phyloP scores from a whole-genome alignment of 2,797 vertebrate genomes.

The Anguilla obscura region DNA sequence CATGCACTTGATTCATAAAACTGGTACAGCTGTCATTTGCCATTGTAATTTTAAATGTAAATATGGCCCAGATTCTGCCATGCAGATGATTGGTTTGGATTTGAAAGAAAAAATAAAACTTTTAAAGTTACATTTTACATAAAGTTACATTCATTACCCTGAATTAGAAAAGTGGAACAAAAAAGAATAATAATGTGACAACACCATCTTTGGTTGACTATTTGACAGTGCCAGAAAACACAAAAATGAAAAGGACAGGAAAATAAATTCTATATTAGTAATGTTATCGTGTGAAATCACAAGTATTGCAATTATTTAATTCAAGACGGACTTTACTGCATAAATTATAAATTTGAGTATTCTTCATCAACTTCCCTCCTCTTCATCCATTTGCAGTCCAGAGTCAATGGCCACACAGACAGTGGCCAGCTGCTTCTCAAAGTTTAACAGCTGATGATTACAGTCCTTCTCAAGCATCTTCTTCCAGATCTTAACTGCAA shows the following conservation, averaged over 20 bases:
- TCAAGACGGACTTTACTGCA: slow-evolving; percentile 29
- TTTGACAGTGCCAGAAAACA: slow-evolving; percentile 36
- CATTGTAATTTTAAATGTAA: neutral
- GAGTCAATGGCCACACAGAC: slow-evolving; percentile 54
- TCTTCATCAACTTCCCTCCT: slow-evolving; percentile 58
- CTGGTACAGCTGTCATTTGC: neutral
- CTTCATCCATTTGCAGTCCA: slow-evolving; percentile 51
- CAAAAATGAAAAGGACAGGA: slow-evolving; percentile 5
- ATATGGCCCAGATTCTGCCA: neutral
- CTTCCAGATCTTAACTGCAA: slow-evolving; percentile 73
- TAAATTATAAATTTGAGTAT: slow-evolving; percentile 27
- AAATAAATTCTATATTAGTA: neutral
- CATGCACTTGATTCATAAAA: neutral
- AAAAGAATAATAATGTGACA: neutral
- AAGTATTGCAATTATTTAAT: slow-evolving; percentile 35
- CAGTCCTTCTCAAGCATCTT: slow-evolving; percentile 70
- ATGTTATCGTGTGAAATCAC: neutral
- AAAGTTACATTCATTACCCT: neutral
- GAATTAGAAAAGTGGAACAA: neutral
- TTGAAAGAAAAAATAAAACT: neutral
- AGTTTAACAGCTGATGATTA: slow-evolving; percentile 64
- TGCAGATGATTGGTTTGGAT: neutral
- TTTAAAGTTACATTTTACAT: neutral
- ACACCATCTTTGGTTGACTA: slow-evolving; percentile 29
- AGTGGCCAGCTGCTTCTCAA: slow-evolving; percentile 62